Conservation (phyloP, 2,797 vertebrate genomes). For the Pipistrellus nathusii region DNA sequence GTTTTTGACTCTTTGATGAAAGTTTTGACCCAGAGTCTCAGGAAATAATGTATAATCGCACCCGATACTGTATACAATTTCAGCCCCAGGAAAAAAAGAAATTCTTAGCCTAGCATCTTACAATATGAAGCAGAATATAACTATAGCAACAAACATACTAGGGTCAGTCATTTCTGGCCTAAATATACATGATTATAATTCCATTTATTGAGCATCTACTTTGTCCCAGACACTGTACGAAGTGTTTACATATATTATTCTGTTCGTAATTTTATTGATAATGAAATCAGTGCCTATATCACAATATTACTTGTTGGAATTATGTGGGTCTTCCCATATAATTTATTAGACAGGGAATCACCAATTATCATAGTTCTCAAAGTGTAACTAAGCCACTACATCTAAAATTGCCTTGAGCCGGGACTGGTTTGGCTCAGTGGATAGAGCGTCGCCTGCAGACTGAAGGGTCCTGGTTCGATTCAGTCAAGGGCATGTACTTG, state of each 20-base stretch:
- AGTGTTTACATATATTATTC: background rate
- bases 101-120: background rate
- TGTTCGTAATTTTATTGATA: background rate
- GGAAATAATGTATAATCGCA: background rate
- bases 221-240: background rate
- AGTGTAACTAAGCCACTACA: background rate
- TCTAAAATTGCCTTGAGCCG: background rate
- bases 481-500: too few relatives aligned
- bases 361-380: background rate
- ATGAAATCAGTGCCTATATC: background rate
- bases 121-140: background rate
- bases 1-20: conserved; percentile 4
- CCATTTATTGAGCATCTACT: background rate
- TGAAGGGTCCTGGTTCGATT: too few relatives aligned
- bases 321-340: background rate
- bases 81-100: background rate
- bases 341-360: background rate
- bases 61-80: background rate
- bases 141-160: background rate
- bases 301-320: background rate
- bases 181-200: conserved; percentile 11
- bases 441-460: too few relatives aligned
- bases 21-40: background rate
- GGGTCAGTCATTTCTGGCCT: background rate
- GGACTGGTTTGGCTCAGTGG: too few relatives aligned